Conservation (phyloP, 2,888 invertebrate species). For the Brachypalpus laphriformis region DNA sequence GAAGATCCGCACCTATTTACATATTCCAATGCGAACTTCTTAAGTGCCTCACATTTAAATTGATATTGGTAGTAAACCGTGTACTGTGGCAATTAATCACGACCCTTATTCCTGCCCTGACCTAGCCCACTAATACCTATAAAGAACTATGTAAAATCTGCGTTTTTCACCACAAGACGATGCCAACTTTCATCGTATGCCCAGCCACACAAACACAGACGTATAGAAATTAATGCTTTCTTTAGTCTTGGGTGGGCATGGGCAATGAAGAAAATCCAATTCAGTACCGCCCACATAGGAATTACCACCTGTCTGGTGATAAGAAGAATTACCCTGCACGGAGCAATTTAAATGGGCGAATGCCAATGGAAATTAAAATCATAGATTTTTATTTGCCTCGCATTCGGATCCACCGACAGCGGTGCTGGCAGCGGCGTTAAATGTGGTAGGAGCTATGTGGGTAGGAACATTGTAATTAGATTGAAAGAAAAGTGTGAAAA, state of each 20-base stretch:
- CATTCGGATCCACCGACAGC: slow-evolving; percentile 3
- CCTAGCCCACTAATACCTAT: slow-evolving; percentile 27
- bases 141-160: slow-evolving; percentile 52
- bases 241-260: not conserved
- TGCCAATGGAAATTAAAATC: slow-evolving; percentile 73
- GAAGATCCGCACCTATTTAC: slow-evolving; percentile 46
- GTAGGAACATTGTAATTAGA: slow-evolving; percentile 35
- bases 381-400: slow-evolving; percentile 69
- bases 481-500: slow-evolving; percentile 45
- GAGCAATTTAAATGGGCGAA: slow-evolving; percentile 71
- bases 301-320: slow-evolving; percentile 71
- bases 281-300: slow-evolving; percentile 53
- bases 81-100: slow-evolving; percentile 69
- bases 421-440: not conserved
- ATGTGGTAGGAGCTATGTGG: not conserved
- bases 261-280: slow-evolving; percentile 61
- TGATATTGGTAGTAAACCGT: slow-evolving; percentile 69
- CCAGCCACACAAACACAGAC: slow-evolving; percentile 11
- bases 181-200: slow-evolving; percentile 62
- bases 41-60: slow-evolving; percentile 60
- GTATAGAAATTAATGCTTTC: slow-evolving; percentile 54
- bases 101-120: slow-evolving; percentile 31
- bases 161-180: slow-evolving; percentile 51
- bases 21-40: slow-evolving; percentile 54
- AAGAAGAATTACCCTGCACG: slow-evolving; percentile 68